Percentiles rank a stretch among this genome's conserved stretches.
Conservation (phyloP, 1,140 invertebrate species). For the Hirudo medicinalis region DNA sequence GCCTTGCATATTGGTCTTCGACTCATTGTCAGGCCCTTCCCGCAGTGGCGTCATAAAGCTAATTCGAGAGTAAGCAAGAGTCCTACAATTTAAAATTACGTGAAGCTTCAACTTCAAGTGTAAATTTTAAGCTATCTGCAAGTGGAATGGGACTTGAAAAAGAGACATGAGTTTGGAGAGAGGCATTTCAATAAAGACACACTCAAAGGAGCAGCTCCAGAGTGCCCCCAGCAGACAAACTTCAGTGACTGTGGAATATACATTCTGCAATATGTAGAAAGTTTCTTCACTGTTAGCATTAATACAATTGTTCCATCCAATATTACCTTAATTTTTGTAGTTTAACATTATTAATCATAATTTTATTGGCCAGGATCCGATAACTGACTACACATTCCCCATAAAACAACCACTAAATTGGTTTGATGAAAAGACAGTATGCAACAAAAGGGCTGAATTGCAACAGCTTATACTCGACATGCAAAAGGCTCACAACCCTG, state of each 20-base stretch:
- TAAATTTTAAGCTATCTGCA: slow-evolving; percentile 54
- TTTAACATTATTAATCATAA: slow-evolving; percentile 11
- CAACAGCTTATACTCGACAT: slow-evolving; percentile 37
- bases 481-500: slow-evolving; percentile 32
- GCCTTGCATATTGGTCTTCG: slow-evolving; percentile 85
- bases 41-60: slow-evolving; percentile 68
- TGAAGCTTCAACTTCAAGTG: background rate
- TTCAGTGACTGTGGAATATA: slow-evolving; percentile 92
- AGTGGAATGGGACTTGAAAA: slow-evolving; percentile 71
- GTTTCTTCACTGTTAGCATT: slow-evolving; percentile 59
- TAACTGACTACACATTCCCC: slow-evolving; percentile 39
- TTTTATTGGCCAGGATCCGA: slow-evolving; percentile 35
- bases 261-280: slow-evolving; percentile 85
- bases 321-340: background rate
- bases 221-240: slow-evolving; percentile 90
- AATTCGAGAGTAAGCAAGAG: slow-evolving; percentile 46
- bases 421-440: slow-evolving; percentile 37
- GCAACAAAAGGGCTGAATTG: slow-evolving; percentile 37
- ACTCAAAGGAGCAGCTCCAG: slow-evolving; percentile 56
- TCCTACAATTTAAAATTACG: slow-evolving; percentile 2
- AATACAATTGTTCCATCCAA: background rate
- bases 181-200: slow-evolving; percentile 32
- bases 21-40: slow-evolving; percentile 69
- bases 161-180: slow-evolving; percentile 52
- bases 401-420: slow-evolving; percentile 38